phyloP scores from a whole-genome alignment of 2,888 invertebrate species.

The Exocentrus adspersus region DNA sequence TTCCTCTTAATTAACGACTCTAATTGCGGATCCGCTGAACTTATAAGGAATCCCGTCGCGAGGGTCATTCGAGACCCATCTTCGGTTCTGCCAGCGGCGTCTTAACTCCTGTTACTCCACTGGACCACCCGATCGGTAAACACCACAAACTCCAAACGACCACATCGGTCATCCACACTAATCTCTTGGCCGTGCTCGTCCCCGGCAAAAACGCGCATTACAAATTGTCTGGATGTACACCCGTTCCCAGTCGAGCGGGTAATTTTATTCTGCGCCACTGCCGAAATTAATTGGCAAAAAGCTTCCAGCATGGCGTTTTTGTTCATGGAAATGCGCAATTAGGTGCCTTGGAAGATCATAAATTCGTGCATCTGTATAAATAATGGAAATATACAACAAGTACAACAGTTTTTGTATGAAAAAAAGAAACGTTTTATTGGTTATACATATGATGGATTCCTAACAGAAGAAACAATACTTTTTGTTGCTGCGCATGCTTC shows the following conservation, averaged over 20 bases:
- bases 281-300: conserved; percentile 5
- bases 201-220: conserved; percentile 9
- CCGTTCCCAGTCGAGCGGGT: neutral
- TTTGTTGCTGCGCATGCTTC: too few relatives aligned
- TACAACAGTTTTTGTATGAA: too few relatives aligned
- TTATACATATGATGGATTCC: too few relatives aligned
- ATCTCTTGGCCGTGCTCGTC: conserved; percentile 8
- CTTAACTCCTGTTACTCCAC: conserved; percentile 30
- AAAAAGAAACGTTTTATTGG: too few relatives aligned
- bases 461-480: too few relatives aligned
- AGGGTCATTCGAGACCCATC: conserved; percentile 28
- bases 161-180: conserved; percentile 7
- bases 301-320: neutral
- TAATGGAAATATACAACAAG: neutral
- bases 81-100: conserved; percentile 32
- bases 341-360: neutral
- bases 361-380: neutral
- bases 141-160: neutral
- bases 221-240: conserved; percentile 15
- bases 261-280: conserved; percentile 17
- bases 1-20: conserved; percentile 48
- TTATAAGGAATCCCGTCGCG: conserved; percentile 39
- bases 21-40: conserved; percentile 41
- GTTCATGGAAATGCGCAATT: neutral
- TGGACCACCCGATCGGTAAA: conserved; percentile 20